Evolutionary conservation across 2,797 vertebrate species (phyloP).

Genomic region (Girardinus metallicus): DNA sequence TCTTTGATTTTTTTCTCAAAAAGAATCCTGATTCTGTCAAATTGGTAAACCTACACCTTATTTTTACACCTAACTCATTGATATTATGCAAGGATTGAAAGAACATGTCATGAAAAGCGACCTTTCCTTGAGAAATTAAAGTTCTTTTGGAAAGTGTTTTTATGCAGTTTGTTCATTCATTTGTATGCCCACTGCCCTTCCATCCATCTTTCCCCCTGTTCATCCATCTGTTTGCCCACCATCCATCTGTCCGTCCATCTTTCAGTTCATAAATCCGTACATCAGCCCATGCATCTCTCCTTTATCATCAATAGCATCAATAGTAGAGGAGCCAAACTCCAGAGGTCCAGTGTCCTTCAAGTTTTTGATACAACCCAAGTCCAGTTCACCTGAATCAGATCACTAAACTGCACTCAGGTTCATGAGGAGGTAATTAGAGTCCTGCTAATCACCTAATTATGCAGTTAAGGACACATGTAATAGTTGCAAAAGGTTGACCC

Average conservation of each 20-base stretch:
- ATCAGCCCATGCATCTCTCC: neutral
- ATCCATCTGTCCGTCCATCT: neutral
- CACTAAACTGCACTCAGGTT: too few species aligned
- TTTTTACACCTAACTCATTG: neutral
- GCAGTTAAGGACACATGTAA: neutral
- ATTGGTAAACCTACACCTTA: neutral
- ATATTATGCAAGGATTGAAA: neutral
- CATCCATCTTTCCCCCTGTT: neutral
- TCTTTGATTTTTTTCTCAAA: neutral
- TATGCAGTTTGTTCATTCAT: neutral
- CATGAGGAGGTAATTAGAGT: neutral
- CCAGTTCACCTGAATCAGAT: neutral
- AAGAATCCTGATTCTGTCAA: neutral
- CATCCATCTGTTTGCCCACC: neutral
- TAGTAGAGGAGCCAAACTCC: neutral
- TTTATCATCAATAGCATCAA: too few species aligned
- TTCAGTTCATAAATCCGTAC: neutral
- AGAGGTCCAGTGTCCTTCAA: neutral
- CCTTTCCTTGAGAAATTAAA: conserved; percentile 44
- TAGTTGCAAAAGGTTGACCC: neutral
- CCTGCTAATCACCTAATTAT: neutral
- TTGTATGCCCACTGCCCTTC: neutral
- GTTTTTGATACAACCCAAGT: neutral
- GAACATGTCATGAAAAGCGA: neutral
- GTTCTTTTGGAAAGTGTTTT: conserved; percentile 29